A percentile compares a stretch with the other conserved stretches of the same genome.
Conservation (phyloP, 2,113 vertebrate species). For the Ginglymostoma cirratum region DNA sequence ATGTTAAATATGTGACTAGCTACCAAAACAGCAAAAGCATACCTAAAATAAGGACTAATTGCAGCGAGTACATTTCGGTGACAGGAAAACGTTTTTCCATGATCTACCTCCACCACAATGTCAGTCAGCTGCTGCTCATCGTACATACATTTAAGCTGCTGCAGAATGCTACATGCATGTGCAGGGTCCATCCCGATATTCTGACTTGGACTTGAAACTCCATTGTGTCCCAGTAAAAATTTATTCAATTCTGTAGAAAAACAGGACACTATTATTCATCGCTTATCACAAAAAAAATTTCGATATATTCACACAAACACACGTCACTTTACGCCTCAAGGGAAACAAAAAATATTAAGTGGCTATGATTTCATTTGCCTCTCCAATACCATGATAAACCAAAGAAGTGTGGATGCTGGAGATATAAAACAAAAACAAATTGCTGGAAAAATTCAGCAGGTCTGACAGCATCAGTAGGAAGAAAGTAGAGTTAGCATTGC, state of each 20-base stretch:
- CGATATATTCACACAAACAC: background rate
- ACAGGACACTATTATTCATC: slow-evolving; percentile 36
- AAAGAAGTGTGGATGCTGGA: no score
- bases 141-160: slow-evolving; percentile 93
- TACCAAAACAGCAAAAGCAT: slow-evolving; percentile 40
- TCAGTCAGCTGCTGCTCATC: slow-evolving; percentile 95
- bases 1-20: slow-evolving; percentile 24
- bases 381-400: background rate
- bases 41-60: slow-evolving; percentile 98
- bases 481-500: no score
- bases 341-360: background rate
- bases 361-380: background rate
- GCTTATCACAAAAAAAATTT: background rate
- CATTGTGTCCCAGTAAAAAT: slow-evolving; percentile 88
- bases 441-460: no score
- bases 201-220: slow-evolving; percentile 71
- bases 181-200: slow-evolving; percentile 78
- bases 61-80: slow-evolving; percentile 97
- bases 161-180: slow-evolving; percentile 91
- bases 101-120: slow-evolving; percentile 95
- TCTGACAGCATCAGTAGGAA: no score
- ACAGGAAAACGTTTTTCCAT: slow-evolving; percentile 91
- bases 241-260: slow-evolving; percentile 77
- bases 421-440: no score
- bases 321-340: background rate